Percentiles rank a stretch among this genome's conserved stretches.
These are phyloP conservation scores for Synanthedon vespiformis DNA, from an alignment of 2,888 invertebrate species.

Conservation along the genomic window DNA sequence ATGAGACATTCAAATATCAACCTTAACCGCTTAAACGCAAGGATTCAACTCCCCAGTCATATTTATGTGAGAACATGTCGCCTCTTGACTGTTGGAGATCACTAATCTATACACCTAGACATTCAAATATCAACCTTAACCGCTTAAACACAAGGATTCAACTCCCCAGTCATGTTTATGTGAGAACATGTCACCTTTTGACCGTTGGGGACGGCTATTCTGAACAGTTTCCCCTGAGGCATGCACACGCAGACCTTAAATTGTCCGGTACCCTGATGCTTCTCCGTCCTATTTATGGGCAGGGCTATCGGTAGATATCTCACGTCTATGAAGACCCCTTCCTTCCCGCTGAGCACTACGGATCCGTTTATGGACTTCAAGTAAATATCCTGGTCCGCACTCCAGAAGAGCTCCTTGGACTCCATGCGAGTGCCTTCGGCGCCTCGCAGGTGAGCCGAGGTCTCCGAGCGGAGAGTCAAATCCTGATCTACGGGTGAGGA, in stretches of 20 bases:
- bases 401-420: conserved; percentile 77
- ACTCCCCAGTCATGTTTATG: conserved; percentile 69
- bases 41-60: conserved; percentile 74
- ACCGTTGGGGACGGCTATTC: conserved; percentile 77
- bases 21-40: conserved; percentile 58
- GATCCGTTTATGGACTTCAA: conserved; percentile 83
- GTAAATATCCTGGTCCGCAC: conserved; percentile 83
- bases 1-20: background rate
- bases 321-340: conserved; percentile 79
- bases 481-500: conserved; percentile 79
- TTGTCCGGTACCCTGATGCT: conserved; percentile 59
- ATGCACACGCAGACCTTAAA: conserved; percentile 92
- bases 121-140: background rate
- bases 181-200: conserved; percentile 73
- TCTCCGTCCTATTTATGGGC: conserved; percentile 38
- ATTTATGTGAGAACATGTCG: conserved; percentile 74
- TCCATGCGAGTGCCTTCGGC: conserved; percentile 84
- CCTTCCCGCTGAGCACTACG: conserved; percentile 75
- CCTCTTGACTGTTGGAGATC: conserved; percentile 62
- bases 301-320: conserved; percentile 77
- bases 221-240: conserved; percentile 87
- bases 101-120: background rate
- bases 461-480: conserved; percentile 76
- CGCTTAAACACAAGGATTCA: conserved; percentile 73
- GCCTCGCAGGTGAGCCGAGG: conserved; percentile 77